Base-by-base conservation (phyloP, 2,797 vertebrate species). In the Acipenser transmontanus region DNA sequence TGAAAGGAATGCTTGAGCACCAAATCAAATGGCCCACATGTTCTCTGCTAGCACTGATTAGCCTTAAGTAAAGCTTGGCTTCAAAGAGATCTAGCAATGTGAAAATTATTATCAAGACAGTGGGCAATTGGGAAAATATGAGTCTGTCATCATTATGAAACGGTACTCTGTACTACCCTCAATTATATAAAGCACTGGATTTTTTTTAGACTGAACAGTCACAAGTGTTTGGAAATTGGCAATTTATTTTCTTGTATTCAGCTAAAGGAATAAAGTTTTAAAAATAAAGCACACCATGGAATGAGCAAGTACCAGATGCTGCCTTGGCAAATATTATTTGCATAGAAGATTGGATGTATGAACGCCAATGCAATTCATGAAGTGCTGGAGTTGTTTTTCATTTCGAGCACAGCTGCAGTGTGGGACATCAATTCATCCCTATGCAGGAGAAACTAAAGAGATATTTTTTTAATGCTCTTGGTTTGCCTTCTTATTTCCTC, bases 331-430 rank as follows among this genome's bases (percentile, higher is more conserved):
- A 65, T 48, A 56, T 50, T 8, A 51, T 17, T 47, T 10, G 11
- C 9, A 56, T 47, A 20, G 20, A 7, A 34, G 4, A 20, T 7
- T 57, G 64, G 8, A 9, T 64, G 14, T 20, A 11, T 51, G 49
- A 14, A 17, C 11, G 51, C 64, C 10, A 56, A 13, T 50, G 52
- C 50, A n/a, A 57, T 34, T 56, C 63, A 64, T 12, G 11, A 64
- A 64, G 51, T 49, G 50, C 63, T 14, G 34, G 34, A 34, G 34
- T 34, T 34, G 34, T 34, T 34, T 34, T 34, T 34, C 34, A 3
- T 34, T 34, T 34, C 7, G 49, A 52, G 49, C 64, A 54, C 20
- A 65, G 64, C 64, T 57, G 64, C 34, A 65, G 20, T 11, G 49
- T 49, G 62, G 5, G 17, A 48, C 48, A 13, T 64, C 49, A 64